These are phyloP conservation scores for Benitochromis conjunctus DNA, from an alignment of 2,113 vertebrate species.

Conservation along the genomic window DNA sequence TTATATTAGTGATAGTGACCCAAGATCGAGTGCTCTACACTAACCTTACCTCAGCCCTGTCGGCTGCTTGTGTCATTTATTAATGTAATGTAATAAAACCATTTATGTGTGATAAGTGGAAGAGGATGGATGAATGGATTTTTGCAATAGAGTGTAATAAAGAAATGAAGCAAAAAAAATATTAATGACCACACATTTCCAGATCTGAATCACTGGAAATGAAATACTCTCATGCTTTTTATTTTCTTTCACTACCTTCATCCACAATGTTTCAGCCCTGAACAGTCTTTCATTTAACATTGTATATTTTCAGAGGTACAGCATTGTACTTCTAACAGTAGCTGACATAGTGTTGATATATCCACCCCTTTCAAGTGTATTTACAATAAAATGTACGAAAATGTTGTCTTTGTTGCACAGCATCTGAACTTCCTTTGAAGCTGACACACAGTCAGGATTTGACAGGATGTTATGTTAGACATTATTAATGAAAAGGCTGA, in stretches of 20 bases:
- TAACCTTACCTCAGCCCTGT: not conserved
- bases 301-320: not conserved
- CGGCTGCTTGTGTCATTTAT: not conserved
- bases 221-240: not conserved
- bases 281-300: not conserved
- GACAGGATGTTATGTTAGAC: not conserved
- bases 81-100: not conserved
- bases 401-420: not conserved
- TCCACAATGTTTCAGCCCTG: not conserved
- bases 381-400: not conserved
- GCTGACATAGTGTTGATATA: not conserved
- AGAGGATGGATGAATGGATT: not conserved
- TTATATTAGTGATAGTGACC: not conserved
- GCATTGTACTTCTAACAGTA: not conserved
- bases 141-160: not conserved
- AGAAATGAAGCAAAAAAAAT: not conserved
- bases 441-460: not conserved
- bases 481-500: not conserved
- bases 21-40: not conserved
- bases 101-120: not conserved
- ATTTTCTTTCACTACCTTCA: not conserved
- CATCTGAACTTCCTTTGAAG: not conserved
- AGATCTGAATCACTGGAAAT: not conserved
- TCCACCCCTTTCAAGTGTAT: not conserved
- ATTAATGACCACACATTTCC: not conserved